Evolutionary conservation across 1,140 invertebrate genomes (phyloP).

Genomic region (Procambarus virginalis): DNA sequence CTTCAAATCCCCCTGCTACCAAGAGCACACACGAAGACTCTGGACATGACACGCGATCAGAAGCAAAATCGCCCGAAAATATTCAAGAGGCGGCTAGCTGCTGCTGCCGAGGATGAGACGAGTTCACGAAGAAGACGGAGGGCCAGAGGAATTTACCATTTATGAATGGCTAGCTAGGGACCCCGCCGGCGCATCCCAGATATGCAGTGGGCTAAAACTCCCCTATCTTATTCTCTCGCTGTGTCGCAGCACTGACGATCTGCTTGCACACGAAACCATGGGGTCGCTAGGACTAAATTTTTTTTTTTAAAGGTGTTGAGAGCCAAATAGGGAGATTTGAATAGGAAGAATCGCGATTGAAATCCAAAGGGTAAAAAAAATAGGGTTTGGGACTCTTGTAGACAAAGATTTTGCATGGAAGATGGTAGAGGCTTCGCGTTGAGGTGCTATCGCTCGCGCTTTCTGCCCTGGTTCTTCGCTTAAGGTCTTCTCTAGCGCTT

Average conservation of each 20-base stretch:
- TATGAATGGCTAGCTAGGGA: slow-evolving; percentile 11
- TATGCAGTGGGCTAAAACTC: not conserved
- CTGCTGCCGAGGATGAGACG: not conserved
- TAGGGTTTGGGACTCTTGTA: not conserved
- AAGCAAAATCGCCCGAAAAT: not conserved
- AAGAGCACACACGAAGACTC: not conserved
- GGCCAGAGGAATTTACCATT: not conserved
- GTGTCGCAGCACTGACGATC: not conserved
- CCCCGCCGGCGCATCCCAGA: not conserved
- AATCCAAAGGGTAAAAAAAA: not conserved
- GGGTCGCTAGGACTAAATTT: no score
- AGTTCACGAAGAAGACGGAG: not conserved
- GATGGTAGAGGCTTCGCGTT: not conserved
- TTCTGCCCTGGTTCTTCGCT: no score
- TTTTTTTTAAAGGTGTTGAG: not conserved
- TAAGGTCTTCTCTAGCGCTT: no score
- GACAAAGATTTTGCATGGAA: not conserved
- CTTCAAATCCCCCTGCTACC: not conserved
- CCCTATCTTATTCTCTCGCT: slow-evolving; percentile 5
- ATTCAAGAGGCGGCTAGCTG: not conserved
- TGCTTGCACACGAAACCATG: not conserved
- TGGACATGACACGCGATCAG: not conserved
- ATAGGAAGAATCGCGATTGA: not conserved
- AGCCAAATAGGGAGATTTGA: not conserved
- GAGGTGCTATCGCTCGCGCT: no score